Base-by-base conservation (phyloP, 1,140 invertebrate species). In the Agrypnia vestita region DNA sequence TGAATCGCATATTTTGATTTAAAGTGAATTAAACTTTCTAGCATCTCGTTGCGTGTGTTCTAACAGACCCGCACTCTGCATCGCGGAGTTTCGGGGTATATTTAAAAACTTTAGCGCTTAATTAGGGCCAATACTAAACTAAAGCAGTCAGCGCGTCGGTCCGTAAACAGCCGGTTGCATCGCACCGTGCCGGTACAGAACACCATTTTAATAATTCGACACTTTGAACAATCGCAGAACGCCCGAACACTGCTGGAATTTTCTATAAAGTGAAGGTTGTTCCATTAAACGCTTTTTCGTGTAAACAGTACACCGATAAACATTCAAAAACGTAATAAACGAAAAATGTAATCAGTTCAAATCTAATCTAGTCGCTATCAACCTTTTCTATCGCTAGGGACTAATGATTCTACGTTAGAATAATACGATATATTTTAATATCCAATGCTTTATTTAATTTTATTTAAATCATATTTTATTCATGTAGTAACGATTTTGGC, bases 221-320 rank as follows among this genome's bases (percentile, higher is more conserved):
- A 19, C 21, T n/a, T 19, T 21, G 4, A 17, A 19, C 12, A 59
- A 55, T 11, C 55, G 15, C 55, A 59, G 12, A 15, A 59, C 15
- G 4, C 55, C 55, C 15, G 55, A 59, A 59, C 55, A 59, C 55
- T 59, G 55, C 55, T 21, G 55, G 6, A 21, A 21, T 59, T 0
- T 35, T 35, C 25, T 35, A 35, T 35, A 35, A 35, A 35, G 25
- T 35, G 25, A 35, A 35, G n/a, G 17, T 19, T 59, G 15, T 59
- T 59, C 55, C n/a, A 10, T 59, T 59, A 13, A 59, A 59, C 15
- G 55, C 55, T 59, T 59, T 59, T 59, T 17, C 55, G 55, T 17
- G 55, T 59, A 21, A 59, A 59, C 11, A 59, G 55, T 21, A 10
- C 55, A 15, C 55, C 7, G n/a, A n/a, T n/a, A 17, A 6, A 0